Evolutionary conservation across 2,797 vertebrate genomes (phyloP), one percentile per base, ranked within the genome.

Genomic region (Phrynocephalus forsythii): DNA sequence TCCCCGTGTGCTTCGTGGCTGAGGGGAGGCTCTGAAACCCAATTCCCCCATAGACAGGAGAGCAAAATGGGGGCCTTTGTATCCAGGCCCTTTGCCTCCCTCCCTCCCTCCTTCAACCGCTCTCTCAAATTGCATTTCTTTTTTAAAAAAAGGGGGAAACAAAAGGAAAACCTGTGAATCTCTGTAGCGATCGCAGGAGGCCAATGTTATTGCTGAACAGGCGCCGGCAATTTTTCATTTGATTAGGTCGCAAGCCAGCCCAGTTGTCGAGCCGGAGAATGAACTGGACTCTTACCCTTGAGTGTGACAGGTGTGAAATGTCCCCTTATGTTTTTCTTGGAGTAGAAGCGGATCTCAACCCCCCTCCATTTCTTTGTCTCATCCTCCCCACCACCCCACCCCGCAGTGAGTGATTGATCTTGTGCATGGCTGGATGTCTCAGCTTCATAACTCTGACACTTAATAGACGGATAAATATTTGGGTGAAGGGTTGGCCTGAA

Each of bases 261-360:
- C 33, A 88, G 90, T 93, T 94, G 95, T 95, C 95, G 89, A 76
- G 77, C 78, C 63, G 84, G 84, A 88, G 92, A 94, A 86, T 92
- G 89, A 94, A 88, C 94, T 86, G 92, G 86, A 75, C 84, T 91
- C 93, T 95, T 95, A 95, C 93, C 96, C 96, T 96, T 97, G 96
- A 95, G 88, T 87, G 38, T 94, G 96, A 96, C 95, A 95, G 94
- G 86, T 92, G 92, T 93, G 95, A 95, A 95, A 77, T 88, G 86
- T 90, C 91, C 79, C 67, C 6, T 33, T 91, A 88, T 86, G 94
- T 67, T 48, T 44, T 11, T 26, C 15, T 9, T 73, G 73, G 89
- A 85, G 82, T 86, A 95, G 93, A 90, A 93, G 93, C 91, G 93
- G 89, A 87, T 94, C 91, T 93, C 52, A 11, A 7, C 13, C 52